These are phyloP conservation scores for Lampropteryx suffumata DNA, from an alignment of 2,888 invertebrate species.

Conservation along the genomic window DNA sequence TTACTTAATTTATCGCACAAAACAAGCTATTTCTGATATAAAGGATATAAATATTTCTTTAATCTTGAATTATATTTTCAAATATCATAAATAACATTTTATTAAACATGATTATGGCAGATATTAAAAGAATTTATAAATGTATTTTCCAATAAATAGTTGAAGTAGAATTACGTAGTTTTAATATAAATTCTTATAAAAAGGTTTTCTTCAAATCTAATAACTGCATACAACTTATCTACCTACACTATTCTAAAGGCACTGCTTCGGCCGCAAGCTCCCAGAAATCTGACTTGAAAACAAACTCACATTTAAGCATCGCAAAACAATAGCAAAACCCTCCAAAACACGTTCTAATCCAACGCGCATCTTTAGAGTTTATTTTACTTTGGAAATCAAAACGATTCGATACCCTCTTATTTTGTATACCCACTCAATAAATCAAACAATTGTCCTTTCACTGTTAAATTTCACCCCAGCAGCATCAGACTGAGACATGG, in stretches of 20 bases:
- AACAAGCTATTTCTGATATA: constrained; percentile 4
- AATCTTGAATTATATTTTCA: background rate
- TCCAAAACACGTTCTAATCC: background rate
- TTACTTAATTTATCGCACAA: background rate
- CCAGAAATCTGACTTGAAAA: too few species aligned
- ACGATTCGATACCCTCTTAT: background rate
- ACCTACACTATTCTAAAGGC: constrained; percentile 16
- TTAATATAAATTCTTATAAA: constrained; percentile 11
- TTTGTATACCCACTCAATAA: constrained; percentile 10
- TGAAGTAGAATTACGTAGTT: background rate
- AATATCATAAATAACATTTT: too few species aligned
- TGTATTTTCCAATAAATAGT: background rate
- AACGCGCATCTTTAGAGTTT: background rate
- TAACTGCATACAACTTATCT: constrained; percentile 4
- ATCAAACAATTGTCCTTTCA: constrained; percentile 9
- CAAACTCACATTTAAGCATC: background rate
- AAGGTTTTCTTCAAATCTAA: constrained; percentile 3
- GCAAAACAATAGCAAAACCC: background rate
- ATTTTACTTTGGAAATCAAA: background rate
- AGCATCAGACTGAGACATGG: background rate
- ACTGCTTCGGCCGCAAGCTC: constrained; percentile 19
- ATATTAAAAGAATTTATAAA: background rate
- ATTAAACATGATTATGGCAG: constrained; percentile 2
- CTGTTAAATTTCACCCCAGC: constrained; percentile 4
- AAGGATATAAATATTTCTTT: constrained; percentile 2